phyloP scores from a whole-genome alignment of 1,140 invertebrate genomes.

The Tetragonula clypearis region DNA sequence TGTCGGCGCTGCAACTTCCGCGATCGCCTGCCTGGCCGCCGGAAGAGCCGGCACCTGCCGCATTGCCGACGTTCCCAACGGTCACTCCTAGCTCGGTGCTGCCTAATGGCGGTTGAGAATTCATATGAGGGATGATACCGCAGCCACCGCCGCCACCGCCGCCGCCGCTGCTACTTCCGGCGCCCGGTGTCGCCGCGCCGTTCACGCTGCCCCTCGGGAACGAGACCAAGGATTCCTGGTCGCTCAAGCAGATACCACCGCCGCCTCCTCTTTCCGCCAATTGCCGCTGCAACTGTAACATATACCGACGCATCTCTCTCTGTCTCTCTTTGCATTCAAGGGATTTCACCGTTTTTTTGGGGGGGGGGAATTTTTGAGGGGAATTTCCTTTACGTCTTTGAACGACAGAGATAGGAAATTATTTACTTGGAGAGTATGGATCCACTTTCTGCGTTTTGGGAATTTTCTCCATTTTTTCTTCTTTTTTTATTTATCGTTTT shows the following conservation, averaged over 20 bases:
- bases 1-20: conserved; percentile 93
- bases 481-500: too few species aligned
- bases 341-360: too few species aligned
- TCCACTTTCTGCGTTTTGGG: too few species aligned
- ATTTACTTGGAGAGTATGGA: too few species aligned
- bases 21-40: conserved; percentile 85
- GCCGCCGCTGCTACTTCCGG: conserved; percentile 80
- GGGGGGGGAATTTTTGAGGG: not conserved
- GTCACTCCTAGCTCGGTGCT: conserved; percentile 73
- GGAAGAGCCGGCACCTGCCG: conserved; percentile 77
- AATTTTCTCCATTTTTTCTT: too few species aligned
- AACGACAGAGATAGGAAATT: too few species aligned
- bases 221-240: conserved; percentile 80
- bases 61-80: conserved; percentile 62
- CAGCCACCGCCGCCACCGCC: conserved; percentile 82
- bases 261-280: conserved; percentile 81
- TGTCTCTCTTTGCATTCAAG: not conserved
- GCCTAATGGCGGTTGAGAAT: conserved; percentile 73
- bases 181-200: conserved; percentile 85
- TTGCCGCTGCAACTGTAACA: conserved; percentile 81
- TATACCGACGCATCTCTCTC: not conserved
- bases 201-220: conserved; percentile 79
- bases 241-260: conserved; percentile 83
- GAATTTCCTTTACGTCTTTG: too few species aligned
- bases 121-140: conserved; percentile 76